phyloP scores from a whole-genome alignment of 2,113 vertebrate genomes.

The Cisticola juncidis region DNA sequence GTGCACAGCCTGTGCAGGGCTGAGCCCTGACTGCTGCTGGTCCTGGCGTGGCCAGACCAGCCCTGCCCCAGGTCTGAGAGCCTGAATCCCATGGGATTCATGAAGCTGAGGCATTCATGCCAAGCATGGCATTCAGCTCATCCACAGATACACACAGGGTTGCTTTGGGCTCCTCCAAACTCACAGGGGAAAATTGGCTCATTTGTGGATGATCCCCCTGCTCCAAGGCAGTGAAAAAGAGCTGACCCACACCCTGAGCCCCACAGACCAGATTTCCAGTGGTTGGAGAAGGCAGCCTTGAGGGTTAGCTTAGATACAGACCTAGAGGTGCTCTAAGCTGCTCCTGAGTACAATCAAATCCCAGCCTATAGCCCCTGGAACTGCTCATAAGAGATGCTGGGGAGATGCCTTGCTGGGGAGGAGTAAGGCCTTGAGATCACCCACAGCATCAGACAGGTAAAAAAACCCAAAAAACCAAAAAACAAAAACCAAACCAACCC shows the following conservation, averaged over 20 bases:
- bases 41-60: not conserved
- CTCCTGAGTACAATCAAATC: not conserved
- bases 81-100: too few species aligned
- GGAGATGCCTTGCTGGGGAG: not conserved
- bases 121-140: not conserved
- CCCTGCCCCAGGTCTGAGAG: not conserved
- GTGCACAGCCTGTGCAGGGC: not conserved
- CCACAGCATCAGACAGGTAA: not conserved
- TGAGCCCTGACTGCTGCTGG: not conserved
- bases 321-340: not conserved
- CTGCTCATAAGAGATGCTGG: not conserved
- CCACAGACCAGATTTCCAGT: not conserved
- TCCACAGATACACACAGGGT: accelerated
- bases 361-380: not conserved
- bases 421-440: not conserved
- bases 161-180: not conserved
- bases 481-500: too few species aligned
- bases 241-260: not conserved
- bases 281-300: not conserved
- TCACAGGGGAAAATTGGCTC: accelerated
- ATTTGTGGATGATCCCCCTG: not conserved
- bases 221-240: not conserved
- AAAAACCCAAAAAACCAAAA: too few species aligned
- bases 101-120: too few species aligned
- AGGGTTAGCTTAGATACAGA: not conserved